Conservation (phyloP, 1,140 invertebrate species). For the Apolygus lucorum region DNA sequence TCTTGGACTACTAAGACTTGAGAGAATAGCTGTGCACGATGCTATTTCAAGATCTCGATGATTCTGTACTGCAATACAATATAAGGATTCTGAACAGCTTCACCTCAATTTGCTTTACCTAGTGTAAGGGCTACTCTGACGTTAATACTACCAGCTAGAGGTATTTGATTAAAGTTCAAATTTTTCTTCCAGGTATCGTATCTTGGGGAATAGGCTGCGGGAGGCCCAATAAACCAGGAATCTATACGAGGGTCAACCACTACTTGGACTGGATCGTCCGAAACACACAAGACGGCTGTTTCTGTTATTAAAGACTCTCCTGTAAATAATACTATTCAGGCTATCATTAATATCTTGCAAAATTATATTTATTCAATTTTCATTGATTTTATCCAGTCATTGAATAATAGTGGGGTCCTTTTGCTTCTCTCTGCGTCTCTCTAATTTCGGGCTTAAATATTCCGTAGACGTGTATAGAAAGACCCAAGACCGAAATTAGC, state of each 20-base stretch:
- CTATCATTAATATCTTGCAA: neutral
- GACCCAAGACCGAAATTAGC: too few relatives aligned
- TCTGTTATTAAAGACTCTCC: constrained; percentile 26
- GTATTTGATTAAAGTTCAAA: constrained; percentile 25
- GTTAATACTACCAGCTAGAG: too few relatives aligned
- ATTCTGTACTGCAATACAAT: too few relatives aligned
- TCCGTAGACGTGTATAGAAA: too few relatives aligned
- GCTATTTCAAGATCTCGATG: too few relatives aligned
- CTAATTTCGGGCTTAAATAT: too few relatives aligned
- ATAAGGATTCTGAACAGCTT: too few relatives aligned
- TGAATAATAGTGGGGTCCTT: neutral
- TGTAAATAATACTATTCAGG: neutral
- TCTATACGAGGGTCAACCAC: constrained; percentile 60
- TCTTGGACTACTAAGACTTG: too few relatives aligned
- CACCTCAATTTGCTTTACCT: too few relatives aligned
- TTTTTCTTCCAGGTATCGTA: constrained; percentile 45
- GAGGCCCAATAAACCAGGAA: constrained; percentile 58
- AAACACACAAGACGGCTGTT: constrained; percentile 38
- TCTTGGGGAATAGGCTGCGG: constrained; percentile 71
- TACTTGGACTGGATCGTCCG: constrained; percentile 56
- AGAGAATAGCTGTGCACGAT: too few relatives aligned
- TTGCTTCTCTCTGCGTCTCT: too few relatives aligned
- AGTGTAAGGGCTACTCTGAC: too few relatives aligned
- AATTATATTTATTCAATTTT: neutral
- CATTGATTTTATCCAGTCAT: neutral